Base-by-base conservation (phyloP, 2,888 invertebrate species). In the Drosophila recens region DNA sequence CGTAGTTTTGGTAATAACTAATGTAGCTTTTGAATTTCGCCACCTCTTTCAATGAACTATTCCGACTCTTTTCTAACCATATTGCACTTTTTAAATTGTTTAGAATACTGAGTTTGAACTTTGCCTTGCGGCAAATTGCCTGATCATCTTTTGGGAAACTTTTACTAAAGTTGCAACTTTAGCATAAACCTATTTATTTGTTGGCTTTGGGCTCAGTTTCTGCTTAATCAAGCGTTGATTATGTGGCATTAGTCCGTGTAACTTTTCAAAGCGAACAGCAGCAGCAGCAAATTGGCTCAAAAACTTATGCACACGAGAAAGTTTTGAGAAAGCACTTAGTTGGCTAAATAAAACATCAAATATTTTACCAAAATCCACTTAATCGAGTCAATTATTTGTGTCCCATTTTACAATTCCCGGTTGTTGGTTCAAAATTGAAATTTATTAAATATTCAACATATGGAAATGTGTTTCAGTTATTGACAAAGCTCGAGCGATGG, bases 191-290 rank as follows among this genome's bases (percentile, higher is more conserved):
- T 40, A 20, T 36, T 53, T 53, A 40, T 57, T 52, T 75, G 45
- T 43, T 42, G 45, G n/a, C n/a, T 43, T 46, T 48, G 33, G 23
- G 23, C 15, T n/a, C 13, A 43, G 58, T 43, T 27, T 49, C 33
- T 46, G 71, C 56, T 42, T 54, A 66, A 80, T 77, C 53, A 78
- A 52, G 66, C 42, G 65, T 58, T 69, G 62, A 70, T 77, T 70
- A 66, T 52, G 64, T 57, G 51, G 59, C 36, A 42, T 57, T 49
- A 63, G 64, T 53, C 64, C 30, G 15, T 33, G 40, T n/a, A 61
- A 67, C 38, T 64, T 67, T 65, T 43, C 48, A 54, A 27, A 51
- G 30, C 46, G 33, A 48, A 49, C 62, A 23, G 23, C 23, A 23
- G 23, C 43, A 43, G 10, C 61, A 46, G 4, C 68, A 73, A 48